Conservation (phyloP, 2,113 vertebrate species). For the Mormoops blainvillei region DNA sequence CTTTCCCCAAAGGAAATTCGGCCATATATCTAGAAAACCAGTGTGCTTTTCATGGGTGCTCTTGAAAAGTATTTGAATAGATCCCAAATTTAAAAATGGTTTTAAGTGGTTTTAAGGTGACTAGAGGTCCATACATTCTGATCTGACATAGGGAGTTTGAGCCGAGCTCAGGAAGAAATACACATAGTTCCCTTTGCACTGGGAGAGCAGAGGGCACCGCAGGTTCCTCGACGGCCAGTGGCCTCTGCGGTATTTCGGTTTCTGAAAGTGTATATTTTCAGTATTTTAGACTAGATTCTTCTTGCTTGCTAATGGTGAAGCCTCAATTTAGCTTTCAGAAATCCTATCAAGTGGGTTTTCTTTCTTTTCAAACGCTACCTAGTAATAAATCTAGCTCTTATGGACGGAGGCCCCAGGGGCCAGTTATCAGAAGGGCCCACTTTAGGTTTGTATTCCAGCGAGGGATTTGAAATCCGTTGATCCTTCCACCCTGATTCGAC, state of each 20-base stretch:
- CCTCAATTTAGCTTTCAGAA: neutral
- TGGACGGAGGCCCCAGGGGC: neutral
- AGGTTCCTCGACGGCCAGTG: neutral
- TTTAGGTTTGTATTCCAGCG: neutral
- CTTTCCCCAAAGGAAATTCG: neutral
- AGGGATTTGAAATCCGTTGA: neutral
- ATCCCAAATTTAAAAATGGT: neutral
- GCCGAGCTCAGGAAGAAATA: neutral
- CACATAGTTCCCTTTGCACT: neutral
- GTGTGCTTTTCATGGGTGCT: neutral
- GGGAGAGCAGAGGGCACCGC: neutral
- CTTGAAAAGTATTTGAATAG: neutral
- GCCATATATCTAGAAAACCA: neutral
- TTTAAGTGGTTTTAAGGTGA: neutral
- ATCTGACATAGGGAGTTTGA: neutral
- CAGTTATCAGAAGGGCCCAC: neutral
- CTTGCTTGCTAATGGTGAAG: neutral
- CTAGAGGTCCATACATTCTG: neutral
- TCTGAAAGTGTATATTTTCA: neutral
- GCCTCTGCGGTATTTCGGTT: neutral
- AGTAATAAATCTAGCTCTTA: neutral
- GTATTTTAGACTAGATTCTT: neutral
- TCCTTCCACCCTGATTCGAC: neutral
- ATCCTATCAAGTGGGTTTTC: neutral
- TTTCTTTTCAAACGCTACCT: neutral